Evolutionary conservation across 2,888 invertebrate genomes (phyloP).

Genomic region (Apomyelois bistriatella): DNA sequence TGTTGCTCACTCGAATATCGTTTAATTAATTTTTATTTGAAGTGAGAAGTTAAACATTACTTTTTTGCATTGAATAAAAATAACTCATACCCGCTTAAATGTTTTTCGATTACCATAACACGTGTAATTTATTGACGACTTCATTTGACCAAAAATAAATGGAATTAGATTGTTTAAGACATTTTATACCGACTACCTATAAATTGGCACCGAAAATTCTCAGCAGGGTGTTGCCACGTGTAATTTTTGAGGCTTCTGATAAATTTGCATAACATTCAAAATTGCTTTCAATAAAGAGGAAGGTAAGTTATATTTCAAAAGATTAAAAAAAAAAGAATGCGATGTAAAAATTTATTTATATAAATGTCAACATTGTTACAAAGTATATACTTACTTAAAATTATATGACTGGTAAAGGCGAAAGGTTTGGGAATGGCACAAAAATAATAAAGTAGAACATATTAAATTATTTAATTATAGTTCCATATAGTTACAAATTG

Average conservation of each 20-base stretch:
- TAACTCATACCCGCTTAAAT: not conserved
- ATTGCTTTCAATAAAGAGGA: not conserved
- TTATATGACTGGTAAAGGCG: too few relatives aligned
- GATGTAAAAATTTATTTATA: too few relatives aligned
- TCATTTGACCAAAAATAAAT: constrained; percentile 16
- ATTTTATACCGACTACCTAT: constrained; percentile 28
- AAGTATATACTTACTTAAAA: too few relatives aligned
- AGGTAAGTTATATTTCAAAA: not conserved
- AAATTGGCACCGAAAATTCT: constrained; percentile 35
- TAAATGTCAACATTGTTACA: too few relatives aligned
- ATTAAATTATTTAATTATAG: too few relatives aligned
- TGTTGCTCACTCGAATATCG: too few relatives aligned
- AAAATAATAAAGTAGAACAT: too few relatives aligned
- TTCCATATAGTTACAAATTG: too few relatives aligned
- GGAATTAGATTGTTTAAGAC: constrained; percentile 22
- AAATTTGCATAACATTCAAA: constrained; percentile 45
- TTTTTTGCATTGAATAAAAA: not conserved
- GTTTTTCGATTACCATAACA: constrained; percentile 15
- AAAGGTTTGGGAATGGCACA: too few relatives aligned
- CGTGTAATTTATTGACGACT: constrained; percentile 4
- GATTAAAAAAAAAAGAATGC: not conserved
- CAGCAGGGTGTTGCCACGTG: constrained; percentile 45
- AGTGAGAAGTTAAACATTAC: not conserved
- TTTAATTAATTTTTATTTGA: not conserved
- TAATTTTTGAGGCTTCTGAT: constrained; percentile 41